Percentiles rank a stretch among this genome's conserved stretches.
Conservation (phyloP, 2,797 vertebrate genomes). For the Tachyglossus aculeatus region DNA sequence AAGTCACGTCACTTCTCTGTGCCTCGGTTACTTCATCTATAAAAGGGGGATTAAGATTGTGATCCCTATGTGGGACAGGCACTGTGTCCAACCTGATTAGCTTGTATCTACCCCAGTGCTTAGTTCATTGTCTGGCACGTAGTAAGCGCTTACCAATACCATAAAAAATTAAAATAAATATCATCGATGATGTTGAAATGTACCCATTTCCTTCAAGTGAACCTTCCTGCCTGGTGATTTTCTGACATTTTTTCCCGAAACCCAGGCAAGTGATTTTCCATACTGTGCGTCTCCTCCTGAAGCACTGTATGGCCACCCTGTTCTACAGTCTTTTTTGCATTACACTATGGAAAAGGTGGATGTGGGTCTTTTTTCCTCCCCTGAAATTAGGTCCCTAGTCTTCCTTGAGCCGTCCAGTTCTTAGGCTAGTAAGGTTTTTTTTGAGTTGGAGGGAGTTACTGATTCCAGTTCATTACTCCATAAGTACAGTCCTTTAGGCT, state of each 20-base stretch:
- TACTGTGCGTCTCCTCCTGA: neutral
- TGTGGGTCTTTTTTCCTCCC: rapidly evolving
- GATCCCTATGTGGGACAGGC: no score
- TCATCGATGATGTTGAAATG: no score
- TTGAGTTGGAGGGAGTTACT: slow-evolving; percentile 13
- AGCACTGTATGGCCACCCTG: neutral
- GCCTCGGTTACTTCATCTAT: no score
- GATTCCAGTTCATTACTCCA: slow-evolving; percentile 27
- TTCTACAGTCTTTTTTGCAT: neutral
- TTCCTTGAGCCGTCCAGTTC: neutral
- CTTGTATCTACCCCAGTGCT: no score
- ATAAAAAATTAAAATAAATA: no score
- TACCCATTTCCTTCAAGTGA: neutral
- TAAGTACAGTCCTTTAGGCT: slow-evolving; percentile 38
- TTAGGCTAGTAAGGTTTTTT: neutral
- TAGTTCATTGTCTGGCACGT: no score
- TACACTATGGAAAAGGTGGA: neutral
- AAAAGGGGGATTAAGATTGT: no score
- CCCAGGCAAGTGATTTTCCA: neutral
- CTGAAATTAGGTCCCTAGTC: neutral
- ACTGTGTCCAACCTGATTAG: no score
- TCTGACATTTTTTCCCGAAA: neutral
- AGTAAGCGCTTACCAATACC: no score
- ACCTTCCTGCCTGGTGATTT: neutral
- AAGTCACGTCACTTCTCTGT: no score